A percentile compares a stretch with the other conserved stretches of the same genome.
Conservation (phyloP, 2,113 vertebrate genomes). For the Eidolon helvum region DNA sequence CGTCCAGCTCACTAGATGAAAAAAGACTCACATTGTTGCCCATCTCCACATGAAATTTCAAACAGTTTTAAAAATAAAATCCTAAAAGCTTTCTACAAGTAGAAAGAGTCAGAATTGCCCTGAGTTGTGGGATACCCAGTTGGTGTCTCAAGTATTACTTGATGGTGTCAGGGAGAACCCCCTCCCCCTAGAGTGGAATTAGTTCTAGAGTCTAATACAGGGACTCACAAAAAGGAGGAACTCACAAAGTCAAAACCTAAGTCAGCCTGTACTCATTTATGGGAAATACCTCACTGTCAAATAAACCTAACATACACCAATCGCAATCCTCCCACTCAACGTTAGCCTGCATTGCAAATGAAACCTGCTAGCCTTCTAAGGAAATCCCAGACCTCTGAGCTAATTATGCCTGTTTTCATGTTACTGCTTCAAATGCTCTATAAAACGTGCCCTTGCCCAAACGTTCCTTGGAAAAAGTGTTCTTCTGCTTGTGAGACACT, state of each 20-base stretch:
- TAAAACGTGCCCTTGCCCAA: background rate
- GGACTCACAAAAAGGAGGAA: no score
- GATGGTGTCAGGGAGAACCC: background rate
- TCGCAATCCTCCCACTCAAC: background rate
- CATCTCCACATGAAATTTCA: no score
- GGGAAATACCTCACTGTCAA: background rate
- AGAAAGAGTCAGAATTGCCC: background rate
- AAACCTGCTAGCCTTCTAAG: background rate
- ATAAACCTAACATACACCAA: background rate
- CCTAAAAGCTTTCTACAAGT: background rate
- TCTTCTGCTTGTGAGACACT: background rate
- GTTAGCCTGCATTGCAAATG: background rate
- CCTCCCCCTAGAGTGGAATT: background rate
- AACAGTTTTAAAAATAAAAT: background rate
- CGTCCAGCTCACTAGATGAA: no score
- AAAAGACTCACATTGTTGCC: no score
- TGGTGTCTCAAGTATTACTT: background rate
- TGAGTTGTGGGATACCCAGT: background rate
- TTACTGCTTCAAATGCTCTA: background rate
- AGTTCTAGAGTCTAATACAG: background rate
- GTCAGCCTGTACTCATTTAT: background rate
- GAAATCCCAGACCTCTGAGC: background rate
- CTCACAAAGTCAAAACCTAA: background rate
- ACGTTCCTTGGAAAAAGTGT: background rate
- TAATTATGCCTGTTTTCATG: background rate